These are phyloP conservation scores for Podocnemis expansa DNA, from an alignment of 2,113 vertebrate species.

Conservation along the genomic window DNA sequence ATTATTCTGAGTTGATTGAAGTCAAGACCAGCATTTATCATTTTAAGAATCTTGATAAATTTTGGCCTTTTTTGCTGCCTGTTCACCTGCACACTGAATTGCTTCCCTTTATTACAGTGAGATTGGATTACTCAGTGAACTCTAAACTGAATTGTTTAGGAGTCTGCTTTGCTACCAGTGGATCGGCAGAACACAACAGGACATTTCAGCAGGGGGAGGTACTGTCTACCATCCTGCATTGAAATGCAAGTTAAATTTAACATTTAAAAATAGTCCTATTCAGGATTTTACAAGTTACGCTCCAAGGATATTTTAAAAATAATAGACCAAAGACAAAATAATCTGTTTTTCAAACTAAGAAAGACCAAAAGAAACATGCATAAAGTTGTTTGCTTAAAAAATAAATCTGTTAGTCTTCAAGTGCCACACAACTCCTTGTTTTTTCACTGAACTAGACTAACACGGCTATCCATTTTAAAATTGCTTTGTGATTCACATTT, in stretches of 20 bases:
- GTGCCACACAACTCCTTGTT: too few relatives aligned
- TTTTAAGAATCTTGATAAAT: constrained; percentile 17
- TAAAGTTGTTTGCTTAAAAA: background rate
- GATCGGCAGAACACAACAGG: background rate
- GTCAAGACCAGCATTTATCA: constrained; percentile 23
- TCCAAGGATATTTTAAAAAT: background rate
- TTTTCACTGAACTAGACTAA: too few relatives aligned
- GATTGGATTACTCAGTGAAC: constrained; percentile 25
- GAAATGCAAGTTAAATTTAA: background rate
- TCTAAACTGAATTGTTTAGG: background rate
- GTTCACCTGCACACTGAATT: constrained; percentile 15
- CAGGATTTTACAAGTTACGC: background rate
- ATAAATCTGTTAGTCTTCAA: too few relatives aligned
- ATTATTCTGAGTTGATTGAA: background rate
- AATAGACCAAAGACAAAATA: background rate
- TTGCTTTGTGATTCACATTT: background rate
- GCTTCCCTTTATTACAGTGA: constrained; percentile 14
- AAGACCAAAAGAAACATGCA: background rate
- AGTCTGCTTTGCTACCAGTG: background rate
- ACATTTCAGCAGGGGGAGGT: background rate
- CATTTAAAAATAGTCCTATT: background rate
- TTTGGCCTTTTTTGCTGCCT: background rate
- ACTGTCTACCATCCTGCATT: background rate
- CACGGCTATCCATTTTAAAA: too few relatives aligned
- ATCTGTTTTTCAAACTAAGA: background rate